Base-by-base conservation (phyloP, 2,113 vertebrate genomes). In the Muntiacus muntjak region DNA sequence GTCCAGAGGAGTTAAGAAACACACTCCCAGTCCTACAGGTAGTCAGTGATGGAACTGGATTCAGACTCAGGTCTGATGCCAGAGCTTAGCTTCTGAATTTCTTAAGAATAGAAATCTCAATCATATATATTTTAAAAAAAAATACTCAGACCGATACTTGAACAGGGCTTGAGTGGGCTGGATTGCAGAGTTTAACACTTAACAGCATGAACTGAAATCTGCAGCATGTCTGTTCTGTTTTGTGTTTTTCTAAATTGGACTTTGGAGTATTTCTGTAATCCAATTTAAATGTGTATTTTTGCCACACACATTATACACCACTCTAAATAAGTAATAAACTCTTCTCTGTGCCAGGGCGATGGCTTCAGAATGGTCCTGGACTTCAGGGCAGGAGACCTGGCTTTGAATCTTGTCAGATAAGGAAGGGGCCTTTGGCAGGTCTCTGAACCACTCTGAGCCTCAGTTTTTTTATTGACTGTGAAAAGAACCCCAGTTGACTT, bases 191-290 rank as follows among this genome's bases (percentile, higher is more conserved):
- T 57, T 90, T 47, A 85, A 71, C 36, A 36, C 40, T 86, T 45
- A 89, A 67, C 79, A n/a, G 54, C 16, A 0, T 82, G 87, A 89
- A 82, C 45, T 87, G 14, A 93, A 87, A 83, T 57, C 55, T 57
- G n/a, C 23, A 94, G 78, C 64, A 52, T 62, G 57, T 91, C 93
- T 54, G 36, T 93, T 89, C 67, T 88, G 15, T 79, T 71, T 88
- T 82, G 54, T 90, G 93, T 84, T 91, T 96, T 93, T 81, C 92
- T 55, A 89, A 97, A 58, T 78, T 92, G 93, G 62, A 54, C 52
- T 95, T 95, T 54, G 19, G 45, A 79, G 25, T 79, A 43, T 64
- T 97, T 96, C 76, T 54, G 45, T 89, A 95, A 94, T 94, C 83
- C 30, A 88, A 45, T n/a, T 93, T 76, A 84, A 97, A 82, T 58